Evolutionary conservation across 2,888 invertebrate species (phyloP), one percentile per base, ranked within the genome.

Genomic region (Anoplius nigerrimus): DNA sequence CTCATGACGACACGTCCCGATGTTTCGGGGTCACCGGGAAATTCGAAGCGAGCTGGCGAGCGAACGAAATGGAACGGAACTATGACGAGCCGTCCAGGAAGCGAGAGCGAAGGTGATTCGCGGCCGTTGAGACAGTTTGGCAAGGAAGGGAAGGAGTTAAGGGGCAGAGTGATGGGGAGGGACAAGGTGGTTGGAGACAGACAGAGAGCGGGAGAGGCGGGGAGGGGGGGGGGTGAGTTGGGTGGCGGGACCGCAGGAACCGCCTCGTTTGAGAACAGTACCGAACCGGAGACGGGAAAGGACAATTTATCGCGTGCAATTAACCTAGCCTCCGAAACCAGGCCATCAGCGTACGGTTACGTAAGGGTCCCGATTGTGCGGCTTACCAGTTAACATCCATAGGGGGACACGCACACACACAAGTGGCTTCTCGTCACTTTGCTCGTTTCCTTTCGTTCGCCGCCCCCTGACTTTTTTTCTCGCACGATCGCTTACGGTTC

Each of bases 281-380:
- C 45, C 53, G 51, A 60, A 48, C 59, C 48, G 16, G 70, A 72
- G 69, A 69, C 69, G 62, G 81, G 81, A 81, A 82, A 78, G 75
- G 82, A 78, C 80, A 80, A 84, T 83, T 83, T 82, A 83, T 82
- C 79, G 78, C 69, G 75, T 51, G 79, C 82, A 83, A 82, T 83
- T 83, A 84, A 80, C 73, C 72, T 75, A 71, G 63, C 62, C 66
- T 64, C 53, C 72, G 77, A 80, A 84, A 82, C 74, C 76, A 65
- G 78, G 78, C 71, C 79, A 74, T 64, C 56, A 60, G 46, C 43
- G 21, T 56, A 51, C 70, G 58, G 46, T 82, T 81, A 72, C 73
- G 71, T 68, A 82, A 81, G 66, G 53, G 62, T 18, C 48, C 48
- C 55, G 62, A 62, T 59, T 55, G 56, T 20, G 46, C 55, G 43